Evolutionary conservation across 2,888 invertebrate species (phyloP), one percentile per base, ranked within the genome.

Genomic region (Melangyna quadrimaculata): DNA sequence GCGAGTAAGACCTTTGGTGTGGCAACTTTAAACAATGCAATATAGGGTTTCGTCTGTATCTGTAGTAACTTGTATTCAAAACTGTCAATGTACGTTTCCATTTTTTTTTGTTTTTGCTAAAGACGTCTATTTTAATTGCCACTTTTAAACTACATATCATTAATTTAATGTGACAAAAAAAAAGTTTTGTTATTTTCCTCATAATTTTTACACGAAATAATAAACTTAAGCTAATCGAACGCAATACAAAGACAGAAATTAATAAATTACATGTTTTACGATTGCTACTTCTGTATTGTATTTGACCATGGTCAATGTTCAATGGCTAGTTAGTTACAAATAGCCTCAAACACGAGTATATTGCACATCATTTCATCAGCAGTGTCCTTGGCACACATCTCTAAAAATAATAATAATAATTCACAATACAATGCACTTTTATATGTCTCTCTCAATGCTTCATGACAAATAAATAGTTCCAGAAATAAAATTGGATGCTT

Each of bases 361-460:
- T 0, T 75, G 48, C 29, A 75, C 75, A 80, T 70, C 75, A 74
- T 19, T 67, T 48, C 37, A 59, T 12, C 27, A 53, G 29, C 27
- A 63, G 17, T 59, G 67, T 9, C 82, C 82, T 83, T 83, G 82
- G 48, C 73, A 83, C 73, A 78, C 45, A 78, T 73, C 53, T 63
- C 27, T 45, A 40, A 27, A 29, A 19, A 14, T n/a, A n/a, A n/a
- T n/a, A 45, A 63, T 17, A 37, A 55, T 70, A 37, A 29, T 29
- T 67, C 29, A 37, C 37, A 37, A 71, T 17, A 35, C 63, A 81
- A 77, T 77, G 51, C 32, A 67, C 57, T 72, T 77, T 48, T 71
- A 51, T 55, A 0, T 55, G 3, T 63, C 69, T 27, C 6, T 37
- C n/a, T 61, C 61, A 40, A 63, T 27, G 14, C 19, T 45, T 43